Conservation (phyloP, 2,797 vertebrate genomes). For the Hipposideros larvatus region DNA sequence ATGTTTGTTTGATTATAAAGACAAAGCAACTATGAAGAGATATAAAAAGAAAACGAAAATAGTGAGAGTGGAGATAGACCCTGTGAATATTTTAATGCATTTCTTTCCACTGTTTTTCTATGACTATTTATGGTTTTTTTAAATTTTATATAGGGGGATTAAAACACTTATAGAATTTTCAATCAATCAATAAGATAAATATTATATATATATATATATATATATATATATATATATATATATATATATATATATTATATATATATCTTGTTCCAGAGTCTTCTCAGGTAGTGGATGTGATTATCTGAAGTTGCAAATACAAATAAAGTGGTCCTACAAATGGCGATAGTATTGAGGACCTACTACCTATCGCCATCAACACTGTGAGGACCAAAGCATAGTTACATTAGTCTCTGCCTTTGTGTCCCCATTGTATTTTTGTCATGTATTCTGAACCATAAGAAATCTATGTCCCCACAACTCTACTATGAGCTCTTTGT, state of each 20-base stretch:
- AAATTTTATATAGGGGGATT: neutral
- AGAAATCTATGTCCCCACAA: neutral
- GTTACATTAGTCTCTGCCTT: neutral
- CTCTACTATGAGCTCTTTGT: neutral
- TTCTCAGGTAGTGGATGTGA: neutral
- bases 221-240: no score
- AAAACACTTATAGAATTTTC: neutral
- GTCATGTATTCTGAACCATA: neutral
- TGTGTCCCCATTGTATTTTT: neutral
- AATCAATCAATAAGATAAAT: neutral
- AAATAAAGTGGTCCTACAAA: neutral
- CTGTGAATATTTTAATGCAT: neutral
- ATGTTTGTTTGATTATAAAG: neutral
- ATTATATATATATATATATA: no score
- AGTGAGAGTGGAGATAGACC: neutral
- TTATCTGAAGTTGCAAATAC: neutral
- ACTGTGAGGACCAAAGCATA: neutral
- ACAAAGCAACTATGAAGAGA: neutral
- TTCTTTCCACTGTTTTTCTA: constrained; percentile 1
- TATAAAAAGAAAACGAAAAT: neutral
- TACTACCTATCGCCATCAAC: neutral
- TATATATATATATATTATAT: no score
- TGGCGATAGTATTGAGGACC: neutral
- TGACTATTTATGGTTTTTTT: neutral
- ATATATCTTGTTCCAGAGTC: neutral